These are phyloP conservation scores for Galeopterus variegatus DNA, from an alignment of 2,113 vertebrate species.

Conservation along the genomic window DNA sequence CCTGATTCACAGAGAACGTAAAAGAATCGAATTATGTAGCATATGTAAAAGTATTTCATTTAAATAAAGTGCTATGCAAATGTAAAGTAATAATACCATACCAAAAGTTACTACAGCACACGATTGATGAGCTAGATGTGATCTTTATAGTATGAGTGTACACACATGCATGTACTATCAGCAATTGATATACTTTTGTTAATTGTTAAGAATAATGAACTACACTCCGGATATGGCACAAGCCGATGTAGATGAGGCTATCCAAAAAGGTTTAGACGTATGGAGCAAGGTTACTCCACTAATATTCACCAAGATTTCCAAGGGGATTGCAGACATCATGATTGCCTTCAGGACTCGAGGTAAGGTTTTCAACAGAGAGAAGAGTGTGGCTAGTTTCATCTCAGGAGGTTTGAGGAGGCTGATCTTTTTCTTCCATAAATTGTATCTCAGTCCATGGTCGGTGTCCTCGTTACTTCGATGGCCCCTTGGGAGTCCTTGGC, in stretches of 20 bases:
- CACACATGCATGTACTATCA: not conserved
- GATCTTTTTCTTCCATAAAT: not conserved
- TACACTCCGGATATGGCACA: conserved; percentile 89
- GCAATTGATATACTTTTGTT: conserved; percentile 19
- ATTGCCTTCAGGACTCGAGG: conserved; percentile 90
- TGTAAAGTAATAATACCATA: not conserved
- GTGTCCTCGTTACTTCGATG: conserved; percentile 90
- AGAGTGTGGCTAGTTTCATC: not conserved
- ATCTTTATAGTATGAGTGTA: not conserved
- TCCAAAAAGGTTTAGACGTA: conserved; percentile 86
- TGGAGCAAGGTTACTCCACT: conserved; percentile 89
- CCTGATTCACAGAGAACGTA: not conserved
- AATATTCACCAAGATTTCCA: conserved; percentile 85
- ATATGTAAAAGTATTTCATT: not conserved
- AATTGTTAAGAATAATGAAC: conserved; percentile 87
- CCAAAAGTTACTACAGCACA: not conserved
- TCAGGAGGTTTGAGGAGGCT: conserved; percentile 1
- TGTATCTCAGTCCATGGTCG: conserved; percentile 87
- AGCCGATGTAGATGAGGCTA: conserved; percentile 87
- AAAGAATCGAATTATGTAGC: not conserved
- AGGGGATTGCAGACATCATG: conserved; percentile 89
- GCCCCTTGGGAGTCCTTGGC: conserved; percentile 88
- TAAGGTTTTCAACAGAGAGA: conserved; percentile 38
- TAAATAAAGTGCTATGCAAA: not conserved
- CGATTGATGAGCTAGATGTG: not conserved